Evolutionary conservation across 1,140 invertebrate species (phyloP).

Genomic region (Rhyacophila brunnea): DNA sequence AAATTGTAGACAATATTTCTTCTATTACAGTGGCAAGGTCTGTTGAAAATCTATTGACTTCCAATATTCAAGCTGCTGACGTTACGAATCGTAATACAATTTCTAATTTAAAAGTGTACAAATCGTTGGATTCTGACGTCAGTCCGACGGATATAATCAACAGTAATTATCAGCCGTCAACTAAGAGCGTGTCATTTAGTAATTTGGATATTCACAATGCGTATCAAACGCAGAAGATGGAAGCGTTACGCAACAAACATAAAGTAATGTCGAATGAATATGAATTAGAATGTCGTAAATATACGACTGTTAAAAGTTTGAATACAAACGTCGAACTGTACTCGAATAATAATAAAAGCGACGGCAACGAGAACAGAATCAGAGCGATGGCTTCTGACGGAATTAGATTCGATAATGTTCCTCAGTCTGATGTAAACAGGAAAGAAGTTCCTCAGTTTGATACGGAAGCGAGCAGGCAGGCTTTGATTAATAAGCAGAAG

Average conservation of each 20-base stretch:
- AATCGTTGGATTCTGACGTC: constrained; percentile 33
- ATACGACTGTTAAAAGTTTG: not conserved
- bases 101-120: constrained; percentile 30
- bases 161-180: constrained; percentile 25
- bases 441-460: constrained; percentile 22
- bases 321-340: not conserved
- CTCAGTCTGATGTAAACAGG: constrained; percentile 7
- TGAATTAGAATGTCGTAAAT: constrained; percentile 20
- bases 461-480: constrained; percentile 31
- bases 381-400: constrained; percentile 2
- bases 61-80: constrained; percentile 4
- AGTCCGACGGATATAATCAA: constrained; percentile 44
- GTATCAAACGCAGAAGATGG: constrained; percentile 35
- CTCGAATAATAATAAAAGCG: too few species aligned
- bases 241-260: constrained; percentile 46
- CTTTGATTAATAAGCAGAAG: constrained; percentile 32
- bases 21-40: too few species aligned
- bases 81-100: constrained; percentile 28
- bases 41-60: too few species aligned
- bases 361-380: not conserved
- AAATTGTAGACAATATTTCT: too few species aligned
- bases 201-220: constrained; percentile 15
- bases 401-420: constrained; percentile 2
- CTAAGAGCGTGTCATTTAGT: constrained; percentile 15
- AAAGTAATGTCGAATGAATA: constrained; percentile 49